Evolutionary conservation across 2,888 invertebrate species (phyloP).

Genomic region (Masnerella sp.): DNA sequence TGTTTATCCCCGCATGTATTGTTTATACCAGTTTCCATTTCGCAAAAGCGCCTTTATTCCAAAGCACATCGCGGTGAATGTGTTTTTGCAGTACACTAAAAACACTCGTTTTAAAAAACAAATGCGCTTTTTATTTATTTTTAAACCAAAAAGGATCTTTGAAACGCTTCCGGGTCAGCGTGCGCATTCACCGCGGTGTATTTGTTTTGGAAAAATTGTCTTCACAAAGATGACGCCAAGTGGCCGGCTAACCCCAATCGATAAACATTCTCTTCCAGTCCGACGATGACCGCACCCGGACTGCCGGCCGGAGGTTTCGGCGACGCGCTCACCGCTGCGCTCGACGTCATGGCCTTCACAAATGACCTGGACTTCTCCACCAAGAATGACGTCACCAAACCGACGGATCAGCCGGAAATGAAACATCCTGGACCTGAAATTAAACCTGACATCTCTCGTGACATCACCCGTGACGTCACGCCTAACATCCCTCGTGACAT

Average conservation of each 20-base stretch:
- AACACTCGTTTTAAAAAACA: no score
- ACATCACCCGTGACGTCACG: no score
- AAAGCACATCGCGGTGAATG: no score
- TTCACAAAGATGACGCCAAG: not conserved
- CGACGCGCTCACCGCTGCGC: slow-evolving; percentile 85
- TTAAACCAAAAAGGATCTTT: not conserved
- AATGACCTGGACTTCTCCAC: slow-evolving; percentile 83
- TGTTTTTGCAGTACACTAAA: no score
- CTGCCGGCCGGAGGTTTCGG: slow-evolving; percentile 76
- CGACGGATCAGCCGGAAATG: slow-evolving; percentile 21
- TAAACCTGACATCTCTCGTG: no score
- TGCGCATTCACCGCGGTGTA: not conserved
- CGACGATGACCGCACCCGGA: slow-evolving; percentile 33
- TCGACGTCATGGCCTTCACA: slow-evolving; percentile 91
- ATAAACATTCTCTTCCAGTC: slow-evolving; percentile 56
- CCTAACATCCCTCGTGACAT: no score
- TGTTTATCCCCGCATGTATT: no score
- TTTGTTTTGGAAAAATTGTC: slow-evolving; percentile 5
- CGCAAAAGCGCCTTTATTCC: no score
- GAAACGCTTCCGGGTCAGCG: slow-evolving; percentile 3
- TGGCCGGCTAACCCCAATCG: not conserved
- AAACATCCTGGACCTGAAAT: no score
- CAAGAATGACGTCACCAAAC: slow-evolving; percentile 63
- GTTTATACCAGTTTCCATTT: no score
- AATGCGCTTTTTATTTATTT: not conserved